phyloP scores from a whole-genome alignment of 2,797 vertebrate genomes.

The Notamacropus eugenii region DNA sequence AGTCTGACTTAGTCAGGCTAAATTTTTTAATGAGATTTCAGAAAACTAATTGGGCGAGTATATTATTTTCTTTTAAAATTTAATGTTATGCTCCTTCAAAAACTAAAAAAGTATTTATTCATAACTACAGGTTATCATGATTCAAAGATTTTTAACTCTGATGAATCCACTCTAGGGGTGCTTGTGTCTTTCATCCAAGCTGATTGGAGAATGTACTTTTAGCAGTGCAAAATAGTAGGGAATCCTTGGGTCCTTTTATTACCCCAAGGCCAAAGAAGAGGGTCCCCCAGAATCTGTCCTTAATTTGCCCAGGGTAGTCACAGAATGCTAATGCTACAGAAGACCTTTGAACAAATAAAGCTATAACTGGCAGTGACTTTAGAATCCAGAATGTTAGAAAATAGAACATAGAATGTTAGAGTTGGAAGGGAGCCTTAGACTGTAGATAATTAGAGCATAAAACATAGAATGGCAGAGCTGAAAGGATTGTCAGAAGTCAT shows the following conservation, averaged over 20 bases:
- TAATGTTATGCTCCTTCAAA: slow-evolving; percentile 78
- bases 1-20: slow-evolving; percentile 86
- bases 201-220: slow-evolving; percentile 53
- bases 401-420: neutral
- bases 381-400: neutral
- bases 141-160: slow-evolving; percentile 80
- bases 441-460: neutral
- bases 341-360: neutral
- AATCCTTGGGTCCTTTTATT: neutral
- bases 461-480: neutral
- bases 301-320: neutral
- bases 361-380: neutral
- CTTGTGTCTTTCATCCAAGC: slow-evolving; percentile 59
- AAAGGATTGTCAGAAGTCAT: neutral
- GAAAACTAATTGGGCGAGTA: slow-evolving; percentile 87
- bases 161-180: slow-evolving; percentile 42
- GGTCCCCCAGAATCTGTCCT: neutral
- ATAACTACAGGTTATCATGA: slow-evolving; percentile 62
- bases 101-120: slow-evolving; percentile 71
- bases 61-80: slow-evolving; percentile 77
- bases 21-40: slow-evolving; percentile 90
- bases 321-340: neutral
- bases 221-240: neutral
- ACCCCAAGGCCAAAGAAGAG: neutral
- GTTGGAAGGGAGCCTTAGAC: neutral